A percentile compares a stretch with the other conserved stretches of the same genome.
phyloP scores from a whole-genome alignment of 2,888 invertebrate genomes.

The Calameuta pallipes region DNA sequence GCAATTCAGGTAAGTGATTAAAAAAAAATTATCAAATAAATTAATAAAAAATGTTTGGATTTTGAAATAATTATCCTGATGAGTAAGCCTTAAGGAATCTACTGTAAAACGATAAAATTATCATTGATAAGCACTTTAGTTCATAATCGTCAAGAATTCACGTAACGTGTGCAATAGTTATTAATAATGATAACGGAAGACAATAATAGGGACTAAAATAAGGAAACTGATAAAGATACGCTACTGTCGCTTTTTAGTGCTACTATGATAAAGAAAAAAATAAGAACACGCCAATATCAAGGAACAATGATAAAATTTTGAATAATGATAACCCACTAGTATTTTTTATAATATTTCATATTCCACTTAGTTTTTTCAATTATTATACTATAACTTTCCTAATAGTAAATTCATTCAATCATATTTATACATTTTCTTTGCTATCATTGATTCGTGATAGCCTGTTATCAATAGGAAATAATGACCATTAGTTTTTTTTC shows the following conservation, averaged over 20 bases:
- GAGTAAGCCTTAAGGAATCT: neutral
- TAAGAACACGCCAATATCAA: neutral
- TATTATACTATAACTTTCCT: neutral
- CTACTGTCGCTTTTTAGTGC: neutral
- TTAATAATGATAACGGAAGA: neutral
- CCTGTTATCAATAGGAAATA: neutral
- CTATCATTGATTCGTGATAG: neutral
- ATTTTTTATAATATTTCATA: neutral
- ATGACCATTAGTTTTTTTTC: neutral
- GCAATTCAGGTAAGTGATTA: constrained; percentile 20
- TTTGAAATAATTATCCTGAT: neutral
- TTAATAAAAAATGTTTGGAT: no score
- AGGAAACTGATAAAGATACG: neutral
- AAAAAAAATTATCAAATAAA: neutral
- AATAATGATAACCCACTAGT: neutral
- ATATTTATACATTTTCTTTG: neutral
- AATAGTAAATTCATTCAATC: neutral
- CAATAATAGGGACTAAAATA: neutral
- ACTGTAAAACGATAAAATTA: neutral
- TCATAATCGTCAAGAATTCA: neutral
- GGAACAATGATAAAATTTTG: neutral
- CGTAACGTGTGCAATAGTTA: neutral
- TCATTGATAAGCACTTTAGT: neutral
- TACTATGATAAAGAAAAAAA: neutral
- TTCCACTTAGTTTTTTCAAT: neutral